Base-by-base conservation (phyloP, 2,797 vertebrate genomes). In the Micrastur ruficollis region DNA sequence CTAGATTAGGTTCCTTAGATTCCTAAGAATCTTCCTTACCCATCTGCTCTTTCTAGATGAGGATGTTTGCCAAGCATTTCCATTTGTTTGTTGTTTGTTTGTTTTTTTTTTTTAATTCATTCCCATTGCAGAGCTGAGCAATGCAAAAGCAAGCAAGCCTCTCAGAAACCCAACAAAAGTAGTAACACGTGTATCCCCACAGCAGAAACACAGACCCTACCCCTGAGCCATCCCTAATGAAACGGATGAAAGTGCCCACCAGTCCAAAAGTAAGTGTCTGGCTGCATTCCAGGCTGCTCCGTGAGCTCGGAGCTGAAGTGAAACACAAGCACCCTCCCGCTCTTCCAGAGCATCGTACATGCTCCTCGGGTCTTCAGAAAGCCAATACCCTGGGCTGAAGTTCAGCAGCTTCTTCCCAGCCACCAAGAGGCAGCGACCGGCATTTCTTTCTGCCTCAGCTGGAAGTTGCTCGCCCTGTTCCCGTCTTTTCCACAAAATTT, bases 161-260 rank as follows among this genome's bases (percentile, higher is more conserved):
- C 74, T 50, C 42, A 13, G 17, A 78, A 89, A 22, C 62, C 34
- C 44, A 74, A 1, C 8, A 6, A 6, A 63, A 14, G 31, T 2
- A 8, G 2, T 16, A 47, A 7, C 21, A 19, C 3, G 0, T 2
- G 36, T 13, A 36, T 13, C 29, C 52, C 34, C 27, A 2, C 47
- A 31, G 62, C 62, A 79, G 66, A 40, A 53, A 3, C 8, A 1
- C 58, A 16, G 58, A 8, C 21, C 65, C 16, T 29, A 16, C 20
- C 49, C 56, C 42, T 14, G 29, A 26, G 6, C 6, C 62, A 6
- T 9, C 55, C 50, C 63, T 29, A 9, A 1, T 0, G 17, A 9
- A 9, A 2, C 0, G 32, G 20, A 32, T 38, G 25, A 9, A 31
- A 14, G 20, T 9, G 31, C 47, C 82, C 55, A 12, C 4, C 50